Conservation (phyloP, 2,888 invertebrate genomes). For the Drosophila barbarae region DNA sequence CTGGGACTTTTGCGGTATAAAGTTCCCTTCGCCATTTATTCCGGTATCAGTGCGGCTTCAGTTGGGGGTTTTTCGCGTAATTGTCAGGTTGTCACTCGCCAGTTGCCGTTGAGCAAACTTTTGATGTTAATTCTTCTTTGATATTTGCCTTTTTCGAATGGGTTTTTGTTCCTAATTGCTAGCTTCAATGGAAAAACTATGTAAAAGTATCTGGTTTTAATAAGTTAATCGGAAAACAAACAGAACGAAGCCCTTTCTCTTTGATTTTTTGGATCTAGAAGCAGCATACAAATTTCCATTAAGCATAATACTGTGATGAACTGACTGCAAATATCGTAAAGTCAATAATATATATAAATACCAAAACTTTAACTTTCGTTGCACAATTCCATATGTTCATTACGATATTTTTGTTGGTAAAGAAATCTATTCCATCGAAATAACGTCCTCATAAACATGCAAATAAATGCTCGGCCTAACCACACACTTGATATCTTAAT, state of each 20-base stretch:
- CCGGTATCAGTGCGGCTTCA: constrained; percentile 18
- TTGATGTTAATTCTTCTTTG: constrained; percentile 19
- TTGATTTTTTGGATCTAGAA: neutral
- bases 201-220: neutral
- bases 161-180: constrained; percentile 3
- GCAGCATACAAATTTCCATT: too few relatives aligned
- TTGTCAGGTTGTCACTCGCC: constrained; percentile 30
- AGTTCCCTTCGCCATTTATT: constrained; percentile 33
- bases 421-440: neutral
- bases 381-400: too few relatives aligned
- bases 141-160: constrained; percentile 6
- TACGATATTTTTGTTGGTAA: neutral
- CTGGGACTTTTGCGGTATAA: constrained; percentile 9
- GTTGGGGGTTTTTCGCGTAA: constrained; percentile 15
- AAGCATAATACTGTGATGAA: too few relatives aligned
- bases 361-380: too few relatives aligned
- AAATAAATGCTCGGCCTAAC: too few relatives aligned
- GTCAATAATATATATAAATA: too few relatives aligned
- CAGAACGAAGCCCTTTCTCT: too few relatives aligned
- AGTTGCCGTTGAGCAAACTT: constrained; percentile 2
- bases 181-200: neutral
- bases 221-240: neutral
- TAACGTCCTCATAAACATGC: neutral
- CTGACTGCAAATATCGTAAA: too few relatives aligned
- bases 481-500: constrained; percentile 16